Base-by-base conservation (phyloP, 2,113 vertebrate genomes). In the Pardalotus punctatus region DNA sequence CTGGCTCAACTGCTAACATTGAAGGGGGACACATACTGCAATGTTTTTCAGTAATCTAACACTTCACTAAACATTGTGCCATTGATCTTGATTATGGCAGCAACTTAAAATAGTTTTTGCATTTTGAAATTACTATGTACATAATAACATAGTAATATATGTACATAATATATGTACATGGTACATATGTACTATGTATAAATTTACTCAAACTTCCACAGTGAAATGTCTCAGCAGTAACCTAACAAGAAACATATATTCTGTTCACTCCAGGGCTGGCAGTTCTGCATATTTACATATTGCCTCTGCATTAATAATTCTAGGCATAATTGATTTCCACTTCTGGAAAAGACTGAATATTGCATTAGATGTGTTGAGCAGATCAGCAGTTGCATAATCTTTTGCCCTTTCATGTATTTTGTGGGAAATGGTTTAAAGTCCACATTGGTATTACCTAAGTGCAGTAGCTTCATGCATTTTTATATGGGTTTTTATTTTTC, bases 11-110 rank as follows among this genome's bases (percentile, higher is more conserved):
- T 72, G 51, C 47, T 76, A 77, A 74, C 35, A 76, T 20, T 18
- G 43, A 43, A 18, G 8, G 22, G 3, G 7, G 74, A 82, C 38
- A 38, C 1, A 9, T 65, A 67, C 14, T 88, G 54, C 56, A 47
- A 21, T 61, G n/a, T 69, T 82, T 81, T 91, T 91, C 70, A 8
- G 64, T 88, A 10, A 61, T 66, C 19, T 92, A 82, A 56, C 38
- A 51, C 22, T 92, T 93, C 13, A 14, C 66, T 93, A 45, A 83
- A 51, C 33, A 33, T 50, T 90, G 48, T 15, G 11, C 33, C 53
- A 60, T 53, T 96, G 79, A 93, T 89, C 79, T 96, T 91, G 40
- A 58, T 96, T 79, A 82, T 48, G 33, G 17, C 25, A 93, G 45
- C 28, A 94, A 90, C 56, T 85, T 93, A 77, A 94, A 92, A 47